These are phyloP conservation scores for Abscondita cerata DNA, from an alignment of 2,888 invertebrate genomes.

Conservation along the genomic window DNA sequence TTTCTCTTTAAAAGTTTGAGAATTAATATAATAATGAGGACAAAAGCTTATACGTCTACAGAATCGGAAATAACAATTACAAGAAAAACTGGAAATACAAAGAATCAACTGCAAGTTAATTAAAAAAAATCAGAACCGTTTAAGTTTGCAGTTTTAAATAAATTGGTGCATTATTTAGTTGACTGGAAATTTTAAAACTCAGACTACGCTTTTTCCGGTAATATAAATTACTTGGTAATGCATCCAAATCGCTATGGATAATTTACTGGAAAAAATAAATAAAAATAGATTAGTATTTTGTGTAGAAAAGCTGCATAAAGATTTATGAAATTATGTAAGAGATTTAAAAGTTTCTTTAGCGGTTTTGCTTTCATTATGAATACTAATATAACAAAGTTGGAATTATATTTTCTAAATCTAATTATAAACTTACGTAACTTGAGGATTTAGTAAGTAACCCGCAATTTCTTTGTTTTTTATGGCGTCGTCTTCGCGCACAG, in stretches of 20 bases:
- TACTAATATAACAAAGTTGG: conserved; percentile 25
- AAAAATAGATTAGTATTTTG: too few relatives aligned
- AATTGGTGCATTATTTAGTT: too few relatives aligned
- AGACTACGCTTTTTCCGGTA: too few relatives aligned
- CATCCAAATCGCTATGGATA: too few relatives aligned
- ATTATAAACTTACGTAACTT: conserved; percentile 25
- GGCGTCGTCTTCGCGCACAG: too few relatives aligned
- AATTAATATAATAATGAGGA: conserved; percentile 4
- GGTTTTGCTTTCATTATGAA: conserved; percentile 31
- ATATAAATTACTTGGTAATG: too few relatives aligned
- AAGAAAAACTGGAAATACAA: too few relatives aligned
- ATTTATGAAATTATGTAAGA: conserved; percentile 21
- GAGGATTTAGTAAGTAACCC: conserved; percentile 21
- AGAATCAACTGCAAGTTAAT: too few relatives aligned
- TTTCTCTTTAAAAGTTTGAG: conserved; percentile 3
- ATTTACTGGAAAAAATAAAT: too few relatives aligned
- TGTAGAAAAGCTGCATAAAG: background rate
- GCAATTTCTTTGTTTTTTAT: conserved; percentile 16
- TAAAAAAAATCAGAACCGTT: too few relatives aligned
- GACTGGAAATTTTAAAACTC: too few relatives aligned
- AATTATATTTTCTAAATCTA: conserved; percentile 31
- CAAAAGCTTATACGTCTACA: conserved; percentile 4
- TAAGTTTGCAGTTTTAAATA: too few relatives aligned
- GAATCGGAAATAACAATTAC: conserved; percentile 1
- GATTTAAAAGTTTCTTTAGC: conserved; percentile 25